Evolutionary conservation across 53 echinoderm and acorn worm genomes (phyloP).

Genomic region (Henricia sp.): DNA sequence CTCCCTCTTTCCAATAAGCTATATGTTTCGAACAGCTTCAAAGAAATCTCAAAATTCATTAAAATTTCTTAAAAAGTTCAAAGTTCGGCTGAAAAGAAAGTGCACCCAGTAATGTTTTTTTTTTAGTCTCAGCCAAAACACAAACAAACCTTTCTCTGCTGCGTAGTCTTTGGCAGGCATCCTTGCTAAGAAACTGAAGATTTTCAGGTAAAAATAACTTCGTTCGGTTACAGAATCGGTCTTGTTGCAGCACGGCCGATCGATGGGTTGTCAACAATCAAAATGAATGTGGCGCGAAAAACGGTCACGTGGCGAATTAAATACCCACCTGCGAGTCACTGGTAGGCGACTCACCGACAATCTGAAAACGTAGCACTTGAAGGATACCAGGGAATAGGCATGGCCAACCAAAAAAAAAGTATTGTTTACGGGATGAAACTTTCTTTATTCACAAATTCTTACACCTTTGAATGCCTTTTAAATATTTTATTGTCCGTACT

Average conservation of each 20-base stretch:
- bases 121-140: no score
- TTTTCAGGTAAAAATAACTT: neutral
- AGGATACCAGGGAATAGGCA: slow-evolving; percentile 1
- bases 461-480: neutral
- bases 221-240: neutral
- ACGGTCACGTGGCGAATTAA: slow-evolving; percentile 53
- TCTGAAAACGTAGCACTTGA: neutral
- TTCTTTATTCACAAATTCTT: neutral
- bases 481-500: no score
- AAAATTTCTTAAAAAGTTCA: no score
- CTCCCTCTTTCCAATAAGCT: no score
- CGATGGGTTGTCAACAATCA: slow-evolving; percentile 29
- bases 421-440: neutral
- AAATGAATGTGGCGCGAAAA: slow-evolving; percentile 70
- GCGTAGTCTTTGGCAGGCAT: slow-evolving; percentile 82
- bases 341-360: neutral
- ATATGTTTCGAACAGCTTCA: no score
- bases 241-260: no score
- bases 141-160: slow-evolving; percentile 75
- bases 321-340: slow-evolving; percentile 57
- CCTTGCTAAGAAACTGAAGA: neutral
- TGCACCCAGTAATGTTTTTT: no score
- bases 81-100: no score
- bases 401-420: neutral
- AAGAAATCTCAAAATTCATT: no score